Base-by-base conservation (phyloP, 2,888 invertebrate species). In the Athalia rosae region DNA sequence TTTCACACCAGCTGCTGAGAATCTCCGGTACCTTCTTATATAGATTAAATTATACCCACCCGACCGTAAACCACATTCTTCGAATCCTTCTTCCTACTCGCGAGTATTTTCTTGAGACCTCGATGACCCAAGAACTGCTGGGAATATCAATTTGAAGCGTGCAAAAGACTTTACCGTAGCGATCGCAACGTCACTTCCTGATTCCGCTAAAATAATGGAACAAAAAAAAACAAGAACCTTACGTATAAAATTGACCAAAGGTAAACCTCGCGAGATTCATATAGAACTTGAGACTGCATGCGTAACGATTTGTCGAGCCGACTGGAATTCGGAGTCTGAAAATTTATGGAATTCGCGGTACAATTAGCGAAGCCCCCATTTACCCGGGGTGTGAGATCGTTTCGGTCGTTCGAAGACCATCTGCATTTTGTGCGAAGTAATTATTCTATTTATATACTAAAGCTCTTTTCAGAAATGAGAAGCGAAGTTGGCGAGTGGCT, bases 401-500 rank as follows among this genome's bases (percentile, higher is more conserved):
- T 7, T 59, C 9, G 59, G 53, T 53, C 53, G 53, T n/a, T 53
- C n/a, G 3, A 53, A 4, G 4, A 53, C 53, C 4, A n/a, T 4
- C n/a, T 13, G 15, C 11, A 61, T 8, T 28, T 28, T 15, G 28
- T 13, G 15, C 61, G 15, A n/a, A 8, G 6, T 7, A 61, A 11
- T 61, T 13, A 61, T 28, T 13, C 15, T 61, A 61, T 13, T 11
- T 64, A 2, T 6, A 41, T 53, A 58, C 58, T 1, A 45, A 43
- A 58, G 71, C 77, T 77, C 41, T 53, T 83, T 85, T 4, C 83
- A 87, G 87, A 85, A 82, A 90, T 90, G 89, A 87, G 89, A 83
- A 88, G 88, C 83, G 90, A 90, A 84, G 89, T 88, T 79, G 87
- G 89, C 84, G 89, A 89, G 83, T 90, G 90, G 90, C 85, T 90